Conservation (phyloP, 1,140 invertebrate species). For the Orius laevigatus region DNA sequence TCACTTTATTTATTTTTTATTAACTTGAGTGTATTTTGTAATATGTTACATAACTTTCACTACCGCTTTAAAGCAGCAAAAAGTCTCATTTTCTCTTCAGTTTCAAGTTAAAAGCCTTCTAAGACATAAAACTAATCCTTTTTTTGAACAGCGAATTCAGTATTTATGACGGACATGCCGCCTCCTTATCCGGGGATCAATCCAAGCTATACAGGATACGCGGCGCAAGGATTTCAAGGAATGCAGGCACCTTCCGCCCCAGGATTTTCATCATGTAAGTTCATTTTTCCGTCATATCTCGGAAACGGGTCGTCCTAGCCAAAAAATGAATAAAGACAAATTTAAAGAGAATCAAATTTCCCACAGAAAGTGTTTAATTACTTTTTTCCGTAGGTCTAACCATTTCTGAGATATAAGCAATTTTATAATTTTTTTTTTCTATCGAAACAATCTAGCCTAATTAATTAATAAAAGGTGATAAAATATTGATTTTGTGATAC, state of each 20-base stretch:
- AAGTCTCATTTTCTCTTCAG: neutral
- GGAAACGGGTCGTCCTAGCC: neutral
- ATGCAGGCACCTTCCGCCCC: constrained; percentile 17
- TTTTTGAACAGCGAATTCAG: constrained; percentile 50
- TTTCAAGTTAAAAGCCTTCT: neutral
- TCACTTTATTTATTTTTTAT: neutral
- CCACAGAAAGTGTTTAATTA: too few relatives aligned
- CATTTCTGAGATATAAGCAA: too few relatives aligned
- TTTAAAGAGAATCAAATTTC: neutral
- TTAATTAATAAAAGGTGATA: too few relatives aligned
- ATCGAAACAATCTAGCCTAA: too few relatives aligned
- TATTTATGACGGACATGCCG: constrained; percentile 83
- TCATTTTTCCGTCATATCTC: neutral
- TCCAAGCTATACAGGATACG: constrained; percentile 30
- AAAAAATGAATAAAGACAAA: neutral
- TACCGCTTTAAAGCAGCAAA: neutral
- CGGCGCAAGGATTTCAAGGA: constrained; percentile 20
- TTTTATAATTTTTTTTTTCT: too few relatives aligned
- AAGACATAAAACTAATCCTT: neutral
- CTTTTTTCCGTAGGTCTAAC: too few relatives aligned
- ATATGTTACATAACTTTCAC: neutral
- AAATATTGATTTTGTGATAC: too few relatives aligned
- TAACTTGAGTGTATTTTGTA: neutral
- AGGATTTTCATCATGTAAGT: constrained; percentile 11
- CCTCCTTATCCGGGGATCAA: constrained; percentile 85